Percentiles rank a stretch among this genome's conserved stretches.
phyloP scores from a whole-genome alignment of 1,140 invertebrate genomes.

The Neocloeon triangulifer region DNA sequence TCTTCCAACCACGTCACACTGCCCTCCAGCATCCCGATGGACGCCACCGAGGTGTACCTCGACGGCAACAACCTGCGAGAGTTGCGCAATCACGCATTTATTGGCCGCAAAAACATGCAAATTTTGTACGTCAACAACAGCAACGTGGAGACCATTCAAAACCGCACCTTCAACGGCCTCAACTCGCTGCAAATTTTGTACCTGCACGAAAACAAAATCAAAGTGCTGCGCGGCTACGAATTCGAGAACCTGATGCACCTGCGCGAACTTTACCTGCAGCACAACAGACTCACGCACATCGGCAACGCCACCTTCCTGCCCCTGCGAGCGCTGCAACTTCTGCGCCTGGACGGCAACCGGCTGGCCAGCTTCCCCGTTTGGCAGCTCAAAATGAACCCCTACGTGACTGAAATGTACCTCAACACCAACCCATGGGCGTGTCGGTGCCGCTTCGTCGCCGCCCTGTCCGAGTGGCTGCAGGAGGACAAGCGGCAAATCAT shows the following conservation, averaged over 20 bases:
- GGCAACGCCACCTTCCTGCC: conserved; percentile 58
- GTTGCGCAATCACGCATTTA: conserved; percentile 71
- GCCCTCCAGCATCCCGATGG: conserved; percentile 73
- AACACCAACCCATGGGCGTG: conserved; percentile 73
- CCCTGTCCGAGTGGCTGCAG: conserved; percentile 58
- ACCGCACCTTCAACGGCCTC: conserved; percentile 77
- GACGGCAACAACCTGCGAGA: conserved; percentile 72
- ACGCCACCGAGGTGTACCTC: conserved; percentile 75
- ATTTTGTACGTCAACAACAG: conserved; percentile 69
- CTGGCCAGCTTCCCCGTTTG: conserved; percentile 61
- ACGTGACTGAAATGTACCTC: conserved; percentile 45
- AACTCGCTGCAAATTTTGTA: conserved; percentile 59
- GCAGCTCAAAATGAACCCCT: conserved; percentile 49
- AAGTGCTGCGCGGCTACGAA: conserved; percentile 63
- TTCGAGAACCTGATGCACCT: conserved; percentile 64
- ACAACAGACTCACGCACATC: conserved; percentile 57
- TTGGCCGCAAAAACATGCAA: conserved; percentile 72
- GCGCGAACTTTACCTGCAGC: conserved; percentile 65
- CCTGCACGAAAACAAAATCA: conserved; percentile 62
- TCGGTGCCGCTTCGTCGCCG: conserved; percentile 69
- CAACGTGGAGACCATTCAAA: conserved; percentile 64
- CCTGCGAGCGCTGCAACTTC: conserved; percentile 50
- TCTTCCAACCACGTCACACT: conserved; percentile 46
- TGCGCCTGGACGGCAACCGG: conserved; percentile 65
- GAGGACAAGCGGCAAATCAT: conserved; percentile 58